Evolutionary conservation across 1,140 invertebrate genomes (phyloP).

Genomic region (Nasonia vitripennis): DNA sequence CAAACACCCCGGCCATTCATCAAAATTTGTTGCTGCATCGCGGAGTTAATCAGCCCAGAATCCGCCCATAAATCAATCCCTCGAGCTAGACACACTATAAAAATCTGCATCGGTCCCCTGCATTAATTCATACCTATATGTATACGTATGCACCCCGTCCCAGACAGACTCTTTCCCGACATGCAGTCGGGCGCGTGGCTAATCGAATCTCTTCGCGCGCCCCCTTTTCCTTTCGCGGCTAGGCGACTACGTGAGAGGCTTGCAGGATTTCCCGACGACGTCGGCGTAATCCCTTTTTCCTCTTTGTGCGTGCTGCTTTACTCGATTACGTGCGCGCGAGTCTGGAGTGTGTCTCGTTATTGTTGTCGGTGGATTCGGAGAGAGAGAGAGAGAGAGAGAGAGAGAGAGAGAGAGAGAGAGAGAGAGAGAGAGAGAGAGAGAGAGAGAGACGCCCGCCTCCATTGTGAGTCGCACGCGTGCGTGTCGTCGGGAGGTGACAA

Average conservation of each 20-base stretch:
- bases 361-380: not conserved
- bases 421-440: not conserved
- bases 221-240: slow-evolving; percentile 2
- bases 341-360: not conserved
- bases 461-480: not conserved
- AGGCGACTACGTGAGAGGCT: not conserved
- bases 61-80: slow-evolving; percentile 13
- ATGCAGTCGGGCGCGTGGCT: slow-evolving; percentile 6
- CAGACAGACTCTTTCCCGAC: not conserved
- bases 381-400: too few relatives aligned
- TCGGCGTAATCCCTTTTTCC: not conserved
- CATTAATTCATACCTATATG: not conserved
- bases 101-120: slow-evolving; percentile 11
- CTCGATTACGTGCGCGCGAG: not conserved
- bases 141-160: not conserved
- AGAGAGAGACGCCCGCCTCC: not conserved
- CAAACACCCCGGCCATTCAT: not conserved
- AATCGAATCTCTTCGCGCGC: slow-evolving; percentile 2
- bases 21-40: not conserved
- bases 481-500: not conserved
- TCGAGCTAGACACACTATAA: not conserved
- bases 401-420: too few relatives aligned
- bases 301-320: not conserved
- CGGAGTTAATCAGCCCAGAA: slow-evolving; percentile 2
- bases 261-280: not conserved